A percentile compares a stretch with the other conserved stretches of the same genome.
These are phyloP conservation scores for Zosterops borbonicus DNA, from an alignment of 2,113 vertebrate genomes.

Conservation along the genomic window DNA sequence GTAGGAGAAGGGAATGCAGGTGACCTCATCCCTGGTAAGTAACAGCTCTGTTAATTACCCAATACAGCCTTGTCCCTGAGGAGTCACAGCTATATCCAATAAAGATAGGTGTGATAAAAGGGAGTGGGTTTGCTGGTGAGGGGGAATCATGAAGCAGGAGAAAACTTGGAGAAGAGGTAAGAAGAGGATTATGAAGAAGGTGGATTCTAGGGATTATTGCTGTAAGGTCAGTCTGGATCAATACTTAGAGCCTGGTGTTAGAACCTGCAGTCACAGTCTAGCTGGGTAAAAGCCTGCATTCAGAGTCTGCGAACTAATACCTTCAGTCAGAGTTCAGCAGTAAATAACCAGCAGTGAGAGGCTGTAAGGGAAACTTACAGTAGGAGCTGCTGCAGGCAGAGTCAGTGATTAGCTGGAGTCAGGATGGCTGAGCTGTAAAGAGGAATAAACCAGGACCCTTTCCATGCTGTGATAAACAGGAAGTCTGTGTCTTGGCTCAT, in stretches of 20 bases:
- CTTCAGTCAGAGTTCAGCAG: background rate
- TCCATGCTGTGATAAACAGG: background rate
- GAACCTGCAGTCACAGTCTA: background rate
- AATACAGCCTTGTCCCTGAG: background rate
- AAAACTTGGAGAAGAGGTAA: background rate
- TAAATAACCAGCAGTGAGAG: background rate
- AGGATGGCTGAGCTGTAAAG: background rate
- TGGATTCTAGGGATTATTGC: background rate
- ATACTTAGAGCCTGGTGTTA: background rate
- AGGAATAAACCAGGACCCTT: background rate
- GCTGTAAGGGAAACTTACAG: background rate
- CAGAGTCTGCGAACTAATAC: background rate
- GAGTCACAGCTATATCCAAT: background rate
- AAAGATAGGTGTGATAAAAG: background rate
- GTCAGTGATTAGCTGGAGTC: background rate
- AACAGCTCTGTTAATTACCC: background rate
- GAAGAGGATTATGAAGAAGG: background rate
- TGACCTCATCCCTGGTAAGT: background rate
- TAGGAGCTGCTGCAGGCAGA: background rate
- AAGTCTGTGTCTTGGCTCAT: background rate
- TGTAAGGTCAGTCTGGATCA: background rate
- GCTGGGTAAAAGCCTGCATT: background rate
- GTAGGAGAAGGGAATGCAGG: background rate
- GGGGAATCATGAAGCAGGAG: background rate
- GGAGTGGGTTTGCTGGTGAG: background rate